phyloP scores from a whole-genome alignment of 2,888 invertebrate genomes.

The Pachymerium ferrugineum region DNA sequence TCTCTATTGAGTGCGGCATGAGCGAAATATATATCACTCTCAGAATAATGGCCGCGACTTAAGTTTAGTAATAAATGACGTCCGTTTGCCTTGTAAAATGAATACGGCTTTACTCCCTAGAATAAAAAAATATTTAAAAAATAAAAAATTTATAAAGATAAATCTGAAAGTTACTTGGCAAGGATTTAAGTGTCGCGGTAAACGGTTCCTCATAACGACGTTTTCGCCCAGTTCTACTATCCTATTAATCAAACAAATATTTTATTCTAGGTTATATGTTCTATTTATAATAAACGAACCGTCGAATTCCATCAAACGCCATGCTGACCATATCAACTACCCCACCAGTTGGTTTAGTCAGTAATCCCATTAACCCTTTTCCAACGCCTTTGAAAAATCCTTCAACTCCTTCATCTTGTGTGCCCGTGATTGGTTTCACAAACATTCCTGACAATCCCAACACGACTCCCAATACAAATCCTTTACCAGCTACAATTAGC shows the following conservation, averaged over 20 bases:
- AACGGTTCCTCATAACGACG: constrained; percentile 57
- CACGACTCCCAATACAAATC: constrained; percentile 59
- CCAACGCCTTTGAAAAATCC: constrained; percentile 64
- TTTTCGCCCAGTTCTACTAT: constrained; percentile 62
- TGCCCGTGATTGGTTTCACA: constrained; percentile 53
- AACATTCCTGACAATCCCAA: constrained; percentile 63
- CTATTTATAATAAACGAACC: constrained; percentile 47
- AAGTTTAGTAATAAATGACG: constrained; percentile 60
- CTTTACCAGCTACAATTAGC: constrained; percentile 52
- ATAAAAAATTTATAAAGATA: neutral
- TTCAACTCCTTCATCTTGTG: constrained; percentile 55
- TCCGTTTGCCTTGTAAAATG: constrained; percentile 65
- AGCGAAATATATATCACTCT: constrained; percentile 64
- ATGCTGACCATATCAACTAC: constrained; percentile 59
- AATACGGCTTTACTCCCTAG: constrained; percentile 68
- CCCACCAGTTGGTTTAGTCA: constrained; percentile 57
- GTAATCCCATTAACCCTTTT: constrained; percentile 61
- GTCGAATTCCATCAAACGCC: constrained; percentile 61
- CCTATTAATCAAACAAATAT: constrained; percentile 43
- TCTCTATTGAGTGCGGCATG: constrained; percentile 59
- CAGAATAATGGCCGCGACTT: constrained; percentile 60
- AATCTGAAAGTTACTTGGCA: constrained; percentile 53
- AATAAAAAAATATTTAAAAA: constrained; percentile 31
- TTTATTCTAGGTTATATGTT: neutral
- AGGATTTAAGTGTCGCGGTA: constrained; percentile 64